Percentiles rank a stretch among this genome's conserved stretches.
phyloP scores from a whole-genome alignment of 64 coral and sea anemone species.

The Trachythela sp. region DNA sequence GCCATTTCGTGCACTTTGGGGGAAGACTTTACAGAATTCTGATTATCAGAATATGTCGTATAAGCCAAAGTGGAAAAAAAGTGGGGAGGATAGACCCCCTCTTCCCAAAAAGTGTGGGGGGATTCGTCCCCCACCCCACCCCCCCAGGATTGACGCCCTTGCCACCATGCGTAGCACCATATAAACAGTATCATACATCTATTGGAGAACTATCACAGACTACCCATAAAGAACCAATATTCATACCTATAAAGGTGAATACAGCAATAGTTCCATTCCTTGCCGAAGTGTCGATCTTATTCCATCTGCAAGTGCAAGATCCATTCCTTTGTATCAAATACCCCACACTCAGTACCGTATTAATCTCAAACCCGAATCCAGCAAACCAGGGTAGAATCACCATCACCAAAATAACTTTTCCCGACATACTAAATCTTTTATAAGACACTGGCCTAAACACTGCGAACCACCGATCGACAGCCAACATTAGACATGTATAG shows the following conservation, averaged over 20 bases:
- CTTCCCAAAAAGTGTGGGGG: no score
- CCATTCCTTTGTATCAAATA: not conserved
- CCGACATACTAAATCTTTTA: not conserved
- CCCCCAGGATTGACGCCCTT: no score
- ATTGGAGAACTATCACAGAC: no score
- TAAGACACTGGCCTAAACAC: constrained; percentile 3
- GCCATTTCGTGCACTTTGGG: no score
- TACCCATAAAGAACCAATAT: no score
- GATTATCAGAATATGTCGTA: no score
- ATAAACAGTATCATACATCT: no score
- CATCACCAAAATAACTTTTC: not conserved
- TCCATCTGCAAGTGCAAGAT: not conserved
- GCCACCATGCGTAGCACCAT: no score
- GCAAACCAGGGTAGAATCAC: not conserved
- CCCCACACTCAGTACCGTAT: not conserved
- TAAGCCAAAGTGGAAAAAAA: no score
- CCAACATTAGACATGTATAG: constrained; percentile 46
- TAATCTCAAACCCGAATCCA: not conserved
- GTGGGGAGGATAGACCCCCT: no score
- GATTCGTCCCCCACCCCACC: no score
- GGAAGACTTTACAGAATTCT: no score
- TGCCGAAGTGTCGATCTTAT: not conserved
- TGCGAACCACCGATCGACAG: constrained; percentile 48
- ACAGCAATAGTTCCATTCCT: not conserved
- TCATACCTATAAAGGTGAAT: not conserved